Evolutionary conservation across 2,797 vertebrate genomes (phyloP).

Genomic region (Orientallactaga sibirica): DNA sequence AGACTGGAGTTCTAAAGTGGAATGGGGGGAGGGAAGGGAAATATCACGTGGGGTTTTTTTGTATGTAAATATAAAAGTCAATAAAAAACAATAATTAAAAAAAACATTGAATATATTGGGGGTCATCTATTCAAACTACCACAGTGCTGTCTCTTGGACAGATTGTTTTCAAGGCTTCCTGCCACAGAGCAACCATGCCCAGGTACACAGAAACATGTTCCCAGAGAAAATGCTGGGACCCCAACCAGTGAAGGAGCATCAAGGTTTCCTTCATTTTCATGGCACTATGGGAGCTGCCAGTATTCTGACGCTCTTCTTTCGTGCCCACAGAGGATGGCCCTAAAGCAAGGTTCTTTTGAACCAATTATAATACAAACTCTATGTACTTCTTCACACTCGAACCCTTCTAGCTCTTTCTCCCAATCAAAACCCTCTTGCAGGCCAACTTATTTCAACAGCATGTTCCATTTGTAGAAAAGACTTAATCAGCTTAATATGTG

Average conservation of each 20-base stretch:
- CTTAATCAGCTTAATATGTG: conserved; percentile 3
- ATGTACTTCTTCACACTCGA: neutral
- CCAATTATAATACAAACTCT: neutral
- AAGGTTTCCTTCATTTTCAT: conserved; percentile 31
- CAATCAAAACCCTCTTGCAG: conserved; percentile 7
- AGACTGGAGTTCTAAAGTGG: no score
- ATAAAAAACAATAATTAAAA: no score
- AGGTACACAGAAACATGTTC: neutral
- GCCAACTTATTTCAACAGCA: conserved; percentile 1
- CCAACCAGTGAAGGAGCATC: neutral
- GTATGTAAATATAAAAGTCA: no score
- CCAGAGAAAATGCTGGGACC: neutral
- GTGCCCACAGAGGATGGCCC: neutral
- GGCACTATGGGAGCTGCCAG: neutral
- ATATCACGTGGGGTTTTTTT: no score
- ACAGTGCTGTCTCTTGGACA: neutral
- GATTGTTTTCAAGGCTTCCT: neutral
- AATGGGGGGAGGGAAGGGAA: no score
- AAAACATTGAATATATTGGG: no score
- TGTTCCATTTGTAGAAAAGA: neutral
- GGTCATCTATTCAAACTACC: no score
- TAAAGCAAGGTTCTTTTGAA: neutral
- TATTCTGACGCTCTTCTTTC: neutral
- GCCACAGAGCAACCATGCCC: neutral
- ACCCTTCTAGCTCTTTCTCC: neutral